Evolutionary conservation across 92 coral and sea anemone genomes (phyloP).

Genomic region (Ricordea florida): DNA sequence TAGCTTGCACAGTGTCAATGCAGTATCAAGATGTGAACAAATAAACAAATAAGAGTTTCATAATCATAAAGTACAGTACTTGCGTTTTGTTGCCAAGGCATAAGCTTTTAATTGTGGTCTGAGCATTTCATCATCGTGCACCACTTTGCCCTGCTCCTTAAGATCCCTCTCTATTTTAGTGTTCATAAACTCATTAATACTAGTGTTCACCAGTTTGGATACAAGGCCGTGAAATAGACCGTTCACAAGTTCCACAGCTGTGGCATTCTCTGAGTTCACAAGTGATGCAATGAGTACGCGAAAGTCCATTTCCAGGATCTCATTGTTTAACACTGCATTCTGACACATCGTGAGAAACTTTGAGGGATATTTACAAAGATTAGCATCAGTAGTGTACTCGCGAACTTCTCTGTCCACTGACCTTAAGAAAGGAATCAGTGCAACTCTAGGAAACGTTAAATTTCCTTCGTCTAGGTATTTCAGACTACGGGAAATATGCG

Average conservation of each 20-base stretch:
- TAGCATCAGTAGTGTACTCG: neutral
- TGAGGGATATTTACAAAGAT: conserved; percentile 8
- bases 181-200: conserved; percentile 4
- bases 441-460: conserved; percentile 23
- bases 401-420: conserved; percentile 28
- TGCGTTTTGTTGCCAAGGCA: too few species aligned
- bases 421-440: conserved; percentile 8
- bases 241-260: neutral
- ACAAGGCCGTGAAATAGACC: neutral
- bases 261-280: too few species aligned
- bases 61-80: too few species aligned
- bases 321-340: conserved; percentile 21
- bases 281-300: neutral
- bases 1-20: too few species aligned
- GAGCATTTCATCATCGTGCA: too few species aligned
- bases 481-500: conserved; percentile 1
- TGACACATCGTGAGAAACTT: conserved; percentile 39
- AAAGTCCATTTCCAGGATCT: neutral
- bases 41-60: too few species aligned
- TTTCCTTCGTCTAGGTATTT: conserved; percentile 23
- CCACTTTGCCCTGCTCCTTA: too few species aligned
- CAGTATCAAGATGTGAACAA: too few species aligned
- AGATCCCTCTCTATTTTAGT: neutral
- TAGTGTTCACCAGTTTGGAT: conserved; percentile 7
- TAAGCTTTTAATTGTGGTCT: too few species aligned